Evolutionary conservation across 2,113 vertebrate genomes (phyloP), one percentile per base, ranked within the genome.

Genomic region (Rhea americana): DNA sequence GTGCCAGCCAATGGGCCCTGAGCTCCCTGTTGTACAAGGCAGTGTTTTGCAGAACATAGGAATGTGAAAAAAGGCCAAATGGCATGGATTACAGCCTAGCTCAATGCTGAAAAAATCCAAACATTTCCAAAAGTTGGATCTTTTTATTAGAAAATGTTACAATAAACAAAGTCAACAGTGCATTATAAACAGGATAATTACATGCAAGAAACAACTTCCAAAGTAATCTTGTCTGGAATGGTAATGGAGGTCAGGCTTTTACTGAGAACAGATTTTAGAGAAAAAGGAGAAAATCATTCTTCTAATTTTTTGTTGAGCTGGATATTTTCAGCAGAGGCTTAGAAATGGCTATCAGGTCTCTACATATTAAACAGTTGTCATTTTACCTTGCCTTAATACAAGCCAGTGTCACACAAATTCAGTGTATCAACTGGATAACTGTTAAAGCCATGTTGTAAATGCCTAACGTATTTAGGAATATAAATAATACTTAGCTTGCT

Each of bases 401-500:
- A 70, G 22, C 20, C 2, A 4, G 7, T 4, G 24, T 47, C 47
- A 55, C 35, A 61, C 17, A 63, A 51, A 53, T 65, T 59, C 67
- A 32, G 70, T 16, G 7, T 58, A n/a, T 48, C 2, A 6, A 11
- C 83, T 65, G 61, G 50, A n/a, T 43, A 65, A 50, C 30, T 66
- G 39, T 55, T 93, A 78, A 88, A 89, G n/a, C 43, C 51, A 10
- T 39, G 24, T 11, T 59, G 58, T 35, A 79, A 91, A 70, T 84
- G 62, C 58, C 26, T 79, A 70, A 47, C n/a, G 4, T 35, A 41
- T 89, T 87, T 70, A 66, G 78, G 81, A 88, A 82, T 51, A 63
- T 9, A 81, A 93, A 86, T 89, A 94, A 92, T 25, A 13, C 62
- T 76, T 76, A 73, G 77, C 76, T 91, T 90, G 56, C 67, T 93